Conservation (phyloP, 2,797 vertebrate genomes). For the Brachymystax lenok region DNA sequence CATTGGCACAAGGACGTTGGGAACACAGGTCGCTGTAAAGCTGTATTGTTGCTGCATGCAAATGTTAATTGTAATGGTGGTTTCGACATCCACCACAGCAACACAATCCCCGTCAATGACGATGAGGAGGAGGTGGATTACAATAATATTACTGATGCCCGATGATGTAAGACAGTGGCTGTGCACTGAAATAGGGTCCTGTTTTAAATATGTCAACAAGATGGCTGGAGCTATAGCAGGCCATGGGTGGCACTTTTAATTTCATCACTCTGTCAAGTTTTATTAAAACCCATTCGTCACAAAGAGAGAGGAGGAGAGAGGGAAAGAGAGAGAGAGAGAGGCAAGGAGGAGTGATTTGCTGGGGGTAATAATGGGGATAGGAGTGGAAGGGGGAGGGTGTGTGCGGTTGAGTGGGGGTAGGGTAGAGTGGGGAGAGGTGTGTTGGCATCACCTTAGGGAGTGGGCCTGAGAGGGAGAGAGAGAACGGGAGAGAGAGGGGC, state of each 20-base stretch:
- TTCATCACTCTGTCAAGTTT: constrained; percentile 81
- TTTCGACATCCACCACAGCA: constrained; percentile 47
- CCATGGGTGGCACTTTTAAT: constrained; percentile 80
- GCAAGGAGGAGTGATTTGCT: constrained; percentile 50
- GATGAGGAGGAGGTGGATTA: constrained; percentile 19
- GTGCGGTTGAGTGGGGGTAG: constrained; percentile 42
- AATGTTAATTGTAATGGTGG: constrained; percentile 47
- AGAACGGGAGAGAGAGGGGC: constrained; percentile 43
- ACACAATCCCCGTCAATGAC: constrained; percentile 49
- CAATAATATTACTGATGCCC: constrained; percentile 57
- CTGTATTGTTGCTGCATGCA: constrained; percentile 58
- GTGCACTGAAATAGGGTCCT: constrained; percentile 69
- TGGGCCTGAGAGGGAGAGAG: constrained; percentile 36
- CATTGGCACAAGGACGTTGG: constrained; percentile 58
- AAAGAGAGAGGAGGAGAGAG: constrained; percentile 53
- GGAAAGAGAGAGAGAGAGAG: constrained; percentile 18
- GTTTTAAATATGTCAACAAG: constrained; percentile 77
- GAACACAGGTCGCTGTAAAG: constrained; percentile 13
- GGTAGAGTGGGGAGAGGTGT: constrained; percentile 49
- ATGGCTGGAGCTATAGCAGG: constrained; percentile 62
- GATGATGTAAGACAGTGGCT: constrained; percentile 69
- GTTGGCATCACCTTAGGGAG: constrained; percentile 37
- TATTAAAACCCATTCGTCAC: constrained; percentile 85
- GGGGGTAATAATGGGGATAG: constrained; percentile 36
- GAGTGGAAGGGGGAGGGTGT: not conserved